These are phyloP conservation scores for Trilocha varians DNA, from an alignment of 2,888 invertebrate species.

Conservation along the genomic window DNA sequence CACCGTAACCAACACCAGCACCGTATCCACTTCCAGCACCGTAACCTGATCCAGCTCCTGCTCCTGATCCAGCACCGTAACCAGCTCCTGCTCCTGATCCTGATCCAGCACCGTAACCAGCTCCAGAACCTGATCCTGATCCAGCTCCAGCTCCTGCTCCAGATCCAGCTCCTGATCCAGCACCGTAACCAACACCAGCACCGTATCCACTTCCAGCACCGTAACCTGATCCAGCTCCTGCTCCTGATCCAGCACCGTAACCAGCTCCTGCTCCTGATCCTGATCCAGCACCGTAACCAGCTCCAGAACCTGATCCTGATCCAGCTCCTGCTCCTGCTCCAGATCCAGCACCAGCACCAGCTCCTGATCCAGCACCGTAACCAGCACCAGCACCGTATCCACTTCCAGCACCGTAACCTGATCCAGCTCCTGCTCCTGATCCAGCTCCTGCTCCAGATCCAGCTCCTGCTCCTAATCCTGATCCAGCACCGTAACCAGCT, in stretches of 20 bases:
- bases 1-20: too few relatives aligned
- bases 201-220: not conserved
- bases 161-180: too few relatives aligned
- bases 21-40: too few relatives aligned
- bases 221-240: not conserved
- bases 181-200: too few relatives aligned
- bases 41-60: too few relatives aligned
- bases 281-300: constrained; percentile 7
- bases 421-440: constrained; percentile 3
- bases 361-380: constrained; percentile 4
- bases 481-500: too few relatives aligned
- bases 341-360: constrained; percentile 3
- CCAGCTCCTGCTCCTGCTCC: constrained; percentile 3
- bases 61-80: too few relatives aligned
- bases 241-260: not conserved
- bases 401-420: constrained; percentile 10
- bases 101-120: too few relatives aligned
- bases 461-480: not conserved
- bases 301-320: constrained; percentile 4
- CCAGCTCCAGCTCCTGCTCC: not conserved
- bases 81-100: too few relatives aligned
- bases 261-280: constrained; percentile 5
- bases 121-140: too few relatives aligned
- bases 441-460: not conserved
- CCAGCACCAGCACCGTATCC: constrained; percentile 9